Base-by-base conservation (phyloP, 1,140 invertebrate species). In the Pantala flavescens region DNA sequence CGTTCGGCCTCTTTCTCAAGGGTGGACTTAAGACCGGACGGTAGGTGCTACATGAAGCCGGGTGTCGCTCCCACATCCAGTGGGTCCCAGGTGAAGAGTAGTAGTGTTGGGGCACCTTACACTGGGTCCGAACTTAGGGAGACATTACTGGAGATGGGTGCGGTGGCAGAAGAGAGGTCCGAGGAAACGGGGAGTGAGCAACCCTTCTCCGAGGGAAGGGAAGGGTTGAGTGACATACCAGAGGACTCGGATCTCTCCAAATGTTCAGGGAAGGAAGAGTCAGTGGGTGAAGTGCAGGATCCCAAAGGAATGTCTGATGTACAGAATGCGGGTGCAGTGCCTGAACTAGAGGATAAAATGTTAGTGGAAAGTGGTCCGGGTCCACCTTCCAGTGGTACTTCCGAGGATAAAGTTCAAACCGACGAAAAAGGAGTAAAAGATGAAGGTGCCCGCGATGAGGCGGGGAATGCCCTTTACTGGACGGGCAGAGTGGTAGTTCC, bases 351-450 rank as follows among this genome's bases (percentile, higher is more conserved):
- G 49, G 49, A 63, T 63, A 21, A 19, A 63, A 19, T 21, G 16
- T 63, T 63, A 63, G 49, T 21, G 49, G 49, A 63, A 63, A 63
- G 49, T 63, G 49, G 49, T 63, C 49, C 49, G n/a, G 49, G n/a
- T 63, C 49, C 49, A 63, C 49, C 49, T 19, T 63, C 14, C 49
- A 63, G 3, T 36, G 28, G 28, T 36, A 12, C 49, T 63, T 63
- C 12, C 28, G 28, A 63, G 49, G 49, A 63, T 16, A 63, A 63
- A 63, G 49, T 16, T 63, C 16, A 63, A 19, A 7, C 12, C 3
- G n/a, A 21, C 49, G 49, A 63, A 7, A 63, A 16, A 63, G 49
- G 12, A 16, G 49, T 63, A 14, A 14, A 16, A 63, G 5, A 3
- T 63, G 49, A 63, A 63, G n/a, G 49, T 63, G 49, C 49, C n/a